These are phyloP conservation scores for Sturnus vulgaris DNA, from an alignment of 2,113 vertebrate genomes.

Conservation along the genomic window DNA sequence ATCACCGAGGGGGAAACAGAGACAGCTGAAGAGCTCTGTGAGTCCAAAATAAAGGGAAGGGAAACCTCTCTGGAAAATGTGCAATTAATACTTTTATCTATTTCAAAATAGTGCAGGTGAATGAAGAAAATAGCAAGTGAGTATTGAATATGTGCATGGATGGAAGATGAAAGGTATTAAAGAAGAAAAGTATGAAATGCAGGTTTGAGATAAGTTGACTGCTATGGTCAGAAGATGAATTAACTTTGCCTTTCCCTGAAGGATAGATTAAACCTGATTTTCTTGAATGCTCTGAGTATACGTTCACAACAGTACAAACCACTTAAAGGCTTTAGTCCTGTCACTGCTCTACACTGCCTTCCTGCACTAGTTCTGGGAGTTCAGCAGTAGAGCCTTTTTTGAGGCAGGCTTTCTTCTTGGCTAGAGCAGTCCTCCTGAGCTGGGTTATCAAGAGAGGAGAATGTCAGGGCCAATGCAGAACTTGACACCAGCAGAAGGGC, in stretches of 20 bases:
- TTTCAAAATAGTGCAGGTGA: background rate
- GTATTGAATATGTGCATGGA: background rate
- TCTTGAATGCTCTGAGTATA: background rate
- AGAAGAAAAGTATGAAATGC: background rate
- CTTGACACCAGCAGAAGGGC: background rate
- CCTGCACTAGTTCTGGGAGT: background rate
- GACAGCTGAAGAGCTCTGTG: background rate
- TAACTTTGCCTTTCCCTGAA: background rate
- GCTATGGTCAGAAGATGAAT: background rate
- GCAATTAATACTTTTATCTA: background rate
- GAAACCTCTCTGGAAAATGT: background rate
- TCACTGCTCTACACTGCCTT: background rate
- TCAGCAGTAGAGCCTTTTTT: background rate
- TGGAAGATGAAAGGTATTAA: background rate
- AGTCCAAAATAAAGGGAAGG: background rate
- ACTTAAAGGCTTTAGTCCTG: background rate
- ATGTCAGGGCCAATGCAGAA: background rate
- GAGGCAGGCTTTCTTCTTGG: background rate
- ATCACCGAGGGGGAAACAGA: background rate
- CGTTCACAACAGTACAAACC: background rate
- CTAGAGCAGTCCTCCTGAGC: background rate
- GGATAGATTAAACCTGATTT: background rate
- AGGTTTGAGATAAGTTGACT: background rate
- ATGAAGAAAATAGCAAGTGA: background rate
- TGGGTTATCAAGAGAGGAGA: background rate